Evolutionary conservation across 2,113 vertebrate species (phyloP).

Genomic region (Corythaeola cristata): DNA sequence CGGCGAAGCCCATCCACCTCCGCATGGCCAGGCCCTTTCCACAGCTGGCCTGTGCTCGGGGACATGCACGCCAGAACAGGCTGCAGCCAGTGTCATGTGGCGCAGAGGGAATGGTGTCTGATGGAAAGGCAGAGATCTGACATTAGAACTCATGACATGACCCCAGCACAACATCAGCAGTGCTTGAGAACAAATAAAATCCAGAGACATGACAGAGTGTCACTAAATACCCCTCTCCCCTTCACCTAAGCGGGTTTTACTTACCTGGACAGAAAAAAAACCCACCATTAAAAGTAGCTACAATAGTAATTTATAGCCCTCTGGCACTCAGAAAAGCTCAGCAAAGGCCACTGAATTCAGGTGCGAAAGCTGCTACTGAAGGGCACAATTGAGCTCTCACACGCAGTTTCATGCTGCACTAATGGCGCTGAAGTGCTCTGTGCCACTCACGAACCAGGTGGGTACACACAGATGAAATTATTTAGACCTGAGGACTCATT

Average conservation of each 20-base stretch:
- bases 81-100: background rate
- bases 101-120: background rate
- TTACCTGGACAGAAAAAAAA: background rate
- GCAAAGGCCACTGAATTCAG: background rate
- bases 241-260: background rate
- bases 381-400: background rate
- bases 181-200: background rate
- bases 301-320: background rate
- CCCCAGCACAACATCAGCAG: background rate
- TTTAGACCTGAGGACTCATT: background rate
- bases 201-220: background rate
- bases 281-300: too few species aligned
- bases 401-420: background rate
- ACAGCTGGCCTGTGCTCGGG: accelerated
- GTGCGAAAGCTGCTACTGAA: background rate
- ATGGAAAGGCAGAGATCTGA: background rate
- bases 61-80: accelerated
- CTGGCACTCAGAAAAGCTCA: background rate
- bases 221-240: background rate
- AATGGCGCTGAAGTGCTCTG: too few species aligned
- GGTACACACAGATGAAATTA: accelerated
- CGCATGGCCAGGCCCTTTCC: accelerated
- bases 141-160: background rate
- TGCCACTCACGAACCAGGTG: background rate
- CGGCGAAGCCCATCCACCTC: accelerated